Evolutionary conservation across 2,113 vertebrate genomes (phyloP), one percentile per base, ranked within the genome.

Genomic region (Eulemur rufifrons): DNA sequence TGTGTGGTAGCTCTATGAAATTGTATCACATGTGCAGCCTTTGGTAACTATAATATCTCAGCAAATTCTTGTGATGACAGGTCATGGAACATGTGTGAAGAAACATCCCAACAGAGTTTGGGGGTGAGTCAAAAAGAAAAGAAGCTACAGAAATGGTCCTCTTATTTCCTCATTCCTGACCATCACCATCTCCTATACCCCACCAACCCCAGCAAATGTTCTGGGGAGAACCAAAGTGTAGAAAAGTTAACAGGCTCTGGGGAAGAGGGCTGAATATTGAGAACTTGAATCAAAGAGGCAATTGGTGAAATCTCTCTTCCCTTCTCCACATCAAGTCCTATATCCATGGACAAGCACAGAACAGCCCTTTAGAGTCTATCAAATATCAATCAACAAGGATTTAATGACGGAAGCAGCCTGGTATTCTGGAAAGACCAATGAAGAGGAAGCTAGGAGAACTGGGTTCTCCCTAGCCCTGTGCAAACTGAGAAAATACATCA

Each of bases 81-180:
- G 39, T 86, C 86, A 84, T 77, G 90, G 76, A 94, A 95, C 63
- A 71, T 89, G 42, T 86, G 86, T 69, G 63, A 83, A 97, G 82
- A 95, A 93, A 95, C 64, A 80, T 37, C 59, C 68, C 77, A 93
- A 76, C 25, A 85, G 92, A 90, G 50, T n/a, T 89, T 54, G 11
- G 47, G 37, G 15, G 7, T 80, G 56, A 23, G 23, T 80, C 14
- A 71, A 91, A 92, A 90, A 52, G 37, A n/a, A 59, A 74, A 66
- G 17, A 13, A 77, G 78, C 32, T 84, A 3, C 11, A 66, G 27
- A 9, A 52, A 56, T 25, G 9, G 18, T 45, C 63, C 42, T 92
- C 76, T 68, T 81, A 52, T 77, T 92, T 81, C 54, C 45, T 96
- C 32, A 56, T 86, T 96, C 54, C n/a, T 86, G 42, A 88, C 37